These are phyloP conservation scores for Hydrozoanthus gracilis DNA, from an alignment of 92 coral and sea anemone genomes.

Conservation along the genomic window DNA sequence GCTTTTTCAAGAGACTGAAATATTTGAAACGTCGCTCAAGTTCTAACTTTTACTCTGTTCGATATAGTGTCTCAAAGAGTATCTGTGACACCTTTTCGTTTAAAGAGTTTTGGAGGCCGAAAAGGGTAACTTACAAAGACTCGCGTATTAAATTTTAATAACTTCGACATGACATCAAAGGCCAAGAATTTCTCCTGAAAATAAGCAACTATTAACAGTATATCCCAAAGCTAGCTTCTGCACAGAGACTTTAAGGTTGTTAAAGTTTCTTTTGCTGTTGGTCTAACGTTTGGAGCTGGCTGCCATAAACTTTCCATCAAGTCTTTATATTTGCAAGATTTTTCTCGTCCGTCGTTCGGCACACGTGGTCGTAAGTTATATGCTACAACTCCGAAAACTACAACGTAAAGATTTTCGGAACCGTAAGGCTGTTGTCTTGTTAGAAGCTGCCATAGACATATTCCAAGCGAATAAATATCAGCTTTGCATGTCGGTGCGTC, in stretches of 20 bases:
- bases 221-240: slow-evolving; percentile 43
- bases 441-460: slow-evolving; percentile 92
- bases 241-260: slow-evolving; percentile 61
- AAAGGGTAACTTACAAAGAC: neutral
- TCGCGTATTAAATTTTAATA: slow-evolving; percentile 64
- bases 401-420: slow-evolving; percentile 91
- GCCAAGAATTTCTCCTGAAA: slow-evolving; percentile 55
- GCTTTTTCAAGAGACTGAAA: neutral
- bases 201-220: slow-evolving; percentile 15
- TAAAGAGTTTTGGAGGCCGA: neutral
- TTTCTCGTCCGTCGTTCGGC: slow-evolving; percentile 69
- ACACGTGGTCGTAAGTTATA: slow-evolving; percentile 94
- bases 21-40: neutral
- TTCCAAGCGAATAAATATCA: slow-evolving; percentile 94
- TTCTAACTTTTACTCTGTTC: neutral
- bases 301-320: slow-evolving; percentile 90
- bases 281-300: slow-evolving; percentile 73
- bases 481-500: slow-evolving; percentile 94
- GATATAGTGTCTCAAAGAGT: neutral
- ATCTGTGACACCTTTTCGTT: neutral
- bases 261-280: slow-evolving; percentile 78
- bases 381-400: slow-evolving; percentile 97
- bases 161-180: slow-evolving; percentile 64
- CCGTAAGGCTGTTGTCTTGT: slow-evolving; percentile 96
- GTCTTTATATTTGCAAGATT: slow-evolving; percentile 69